Evolutionary conservation across 1,140 invertebrate species (phyloP), one percentile per base, ranked within the genome.

Genomic region (Trachelipus rathkii): DNA sequence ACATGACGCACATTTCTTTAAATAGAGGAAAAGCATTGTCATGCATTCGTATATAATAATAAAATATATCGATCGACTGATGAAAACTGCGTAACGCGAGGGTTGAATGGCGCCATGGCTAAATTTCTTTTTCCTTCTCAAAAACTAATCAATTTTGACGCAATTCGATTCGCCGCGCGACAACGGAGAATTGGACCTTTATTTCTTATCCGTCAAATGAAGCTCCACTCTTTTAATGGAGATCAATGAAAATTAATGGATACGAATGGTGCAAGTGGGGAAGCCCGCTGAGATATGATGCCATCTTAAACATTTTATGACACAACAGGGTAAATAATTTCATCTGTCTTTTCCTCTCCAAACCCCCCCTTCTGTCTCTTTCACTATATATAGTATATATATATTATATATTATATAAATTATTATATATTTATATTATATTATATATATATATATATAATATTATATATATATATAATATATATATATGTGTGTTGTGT

Each of bases 191-290:
- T 60, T 60, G 50, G 8, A 2, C 50, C 50, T 60, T 15, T 33
- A 33, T 33, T 33, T 33, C 33, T 33, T 19, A 50, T 50, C 46
- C 50, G 11, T 19, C 11, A 60, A 60, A 60, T 60, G 50, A 19
- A 60, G 50, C 11, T 15, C 50, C 33, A 3, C 33, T 1, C 33
- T 33, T 33, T 60, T 60, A 60, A 60, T 19, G 19, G 50, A 60
- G 50, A 60, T 60, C 50, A 60, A 60, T 60, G 50, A 8, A 60
- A 60, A 60, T 60, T 60, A 60, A 60, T 60, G 19, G 50, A 60
- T 15, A 60, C 50, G 50, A 8, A 60, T 60, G 50, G 50, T 60
- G 11, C 11, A 19, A 15, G 19, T 19, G 50, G 50, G 50, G 50
- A 60, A 60, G 8, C 50, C 50, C 50, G 11, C 19, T 19, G 19